Percentiles rank a stretch among this genome's conserved stretches.
These are phyloP conservation scores for Conus ventricosus DNA, from an alignment of 1,140 invertebrate species.

Conservation along the genomic window DNA sequence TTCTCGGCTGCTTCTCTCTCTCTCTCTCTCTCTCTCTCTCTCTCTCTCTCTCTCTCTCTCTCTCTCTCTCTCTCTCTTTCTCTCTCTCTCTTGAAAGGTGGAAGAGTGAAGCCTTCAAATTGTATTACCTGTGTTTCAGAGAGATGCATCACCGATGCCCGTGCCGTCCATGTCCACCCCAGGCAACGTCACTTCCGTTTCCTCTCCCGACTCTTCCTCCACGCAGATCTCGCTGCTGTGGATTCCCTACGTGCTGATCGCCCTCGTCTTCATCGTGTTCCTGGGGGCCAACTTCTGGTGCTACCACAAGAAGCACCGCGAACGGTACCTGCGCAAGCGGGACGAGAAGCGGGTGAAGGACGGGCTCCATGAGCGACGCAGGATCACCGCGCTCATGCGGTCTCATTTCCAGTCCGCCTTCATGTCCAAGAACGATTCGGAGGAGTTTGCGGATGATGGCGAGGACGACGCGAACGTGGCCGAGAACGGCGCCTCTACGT, in stretches of 20 bases:
- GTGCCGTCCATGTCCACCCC: constrained; percentile 1
- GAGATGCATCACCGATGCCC: not conserved
- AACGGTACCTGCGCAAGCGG: constrained; percentile 48
- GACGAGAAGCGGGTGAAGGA: constrained; percentile 49
- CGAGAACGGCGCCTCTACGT: not conserved
- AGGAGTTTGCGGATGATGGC: not conserved
- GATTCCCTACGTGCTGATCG: constrained; percentile 52
- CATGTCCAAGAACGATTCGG: constrained; percentile 1
- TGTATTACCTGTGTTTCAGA: not conserved
- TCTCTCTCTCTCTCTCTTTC: no score
- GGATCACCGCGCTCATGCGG: constrained; percentile 36
- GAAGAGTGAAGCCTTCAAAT: no score
- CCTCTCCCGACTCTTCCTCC: not conserved
- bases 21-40: no score
- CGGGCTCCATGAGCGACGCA: constrained; percentile 47
- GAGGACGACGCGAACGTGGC: not conserved
- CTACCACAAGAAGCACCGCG: constrained; percentile 51
- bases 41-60: no score
- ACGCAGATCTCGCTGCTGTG: constrained; percentile 31
- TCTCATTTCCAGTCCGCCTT: constrained; percentile 32
- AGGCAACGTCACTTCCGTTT: constrained; percentile 2
- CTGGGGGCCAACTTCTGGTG: constrained; percentile 53
- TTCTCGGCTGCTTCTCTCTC: no score
- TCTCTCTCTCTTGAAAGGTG: no score
- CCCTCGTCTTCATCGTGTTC: constrained; percentile 49